These are phyloP conservation scores for Nasonia longicornis DNA, from an alignment of 1,140 invertebrate genomes.

Conservation along the genomic window DNA sequence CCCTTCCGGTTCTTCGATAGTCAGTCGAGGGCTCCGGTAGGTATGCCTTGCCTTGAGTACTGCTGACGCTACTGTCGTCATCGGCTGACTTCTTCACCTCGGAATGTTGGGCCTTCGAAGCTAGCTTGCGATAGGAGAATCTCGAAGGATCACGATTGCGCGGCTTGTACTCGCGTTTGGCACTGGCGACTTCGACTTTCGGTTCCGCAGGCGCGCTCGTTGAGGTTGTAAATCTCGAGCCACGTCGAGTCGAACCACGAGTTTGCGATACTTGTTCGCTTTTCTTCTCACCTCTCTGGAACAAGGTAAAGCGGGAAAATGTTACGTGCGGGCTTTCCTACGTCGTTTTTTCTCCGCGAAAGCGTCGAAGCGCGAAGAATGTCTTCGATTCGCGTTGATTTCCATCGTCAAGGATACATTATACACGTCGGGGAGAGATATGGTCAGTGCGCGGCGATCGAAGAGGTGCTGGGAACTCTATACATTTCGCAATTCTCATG, in stretches of 20 bases:
- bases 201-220: not conserved
- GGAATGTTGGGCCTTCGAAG: not conserved
- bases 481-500: not conserved
- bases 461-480: not conserved
- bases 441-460: not conserved
- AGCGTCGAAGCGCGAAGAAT: not conserved
- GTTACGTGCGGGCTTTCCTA: not conserved
- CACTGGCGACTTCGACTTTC: not conserved
- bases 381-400: not conserved
- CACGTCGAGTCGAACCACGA: not conserved
- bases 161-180: not conserved
- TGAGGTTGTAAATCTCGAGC: not conserved
- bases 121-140: not conserved
- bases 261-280: not conserved
- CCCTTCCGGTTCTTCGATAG: not conserved
- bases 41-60: not conserved
- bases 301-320: not conserved
- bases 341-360: not conserved
- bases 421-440: not conserved
- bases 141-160: not conserved
- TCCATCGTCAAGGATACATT: not conserved
- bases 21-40: not conserved
- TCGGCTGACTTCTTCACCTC: not conserved
- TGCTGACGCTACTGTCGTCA: not conserved
- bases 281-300: conserved; percentile 12